phyloP scores from a whole-genome alignment of 1,140 invertebrate species.

The Trichoplusia ni region DNA sequence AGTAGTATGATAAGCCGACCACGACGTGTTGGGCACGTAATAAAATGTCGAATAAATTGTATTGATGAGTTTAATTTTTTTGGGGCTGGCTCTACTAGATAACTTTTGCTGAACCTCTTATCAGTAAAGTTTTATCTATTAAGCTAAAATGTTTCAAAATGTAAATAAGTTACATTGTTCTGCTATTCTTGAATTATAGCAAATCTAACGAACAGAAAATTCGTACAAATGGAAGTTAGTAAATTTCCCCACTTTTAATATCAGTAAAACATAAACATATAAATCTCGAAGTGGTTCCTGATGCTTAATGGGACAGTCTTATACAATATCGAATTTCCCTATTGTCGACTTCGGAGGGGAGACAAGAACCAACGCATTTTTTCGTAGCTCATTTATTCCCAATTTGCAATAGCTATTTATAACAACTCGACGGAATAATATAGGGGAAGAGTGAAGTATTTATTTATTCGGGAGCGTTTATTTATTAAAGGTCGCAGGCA shows the following conservation, averaged over 20 bases:
- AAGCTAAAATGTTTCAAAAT: too few relatives aligned
- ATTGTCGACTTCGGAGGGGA: conserved; percentile 42
- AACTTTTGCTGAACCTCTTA: too few relatives aligned
- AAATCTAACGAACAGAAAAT: too few relatives aligned
- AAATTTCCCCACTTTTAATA: conserved; percentile 26
- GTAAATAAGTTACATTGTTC: too few relatives aligned
- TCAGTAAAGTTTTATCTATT: too few relatives aligned
- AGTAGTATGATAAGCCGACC: too few relatives aligned
- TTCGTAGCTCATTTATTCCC: conserved; percentile 47
- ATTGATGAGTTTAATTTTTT: too few relatives aligned
- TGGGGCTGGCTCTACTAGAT: too few relatives aligned
- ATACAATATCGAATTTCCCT: conserved; percentile 35
- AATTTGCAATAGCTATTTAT: conserved; percentile 46
- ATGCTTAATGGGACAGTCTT: conserved; percentile 35
- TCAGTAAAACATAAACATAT: conserved; percentile 45
- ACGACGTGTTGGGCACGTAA: too few relatives aligned
- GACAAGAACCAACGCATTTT: conserved; percentile 30
- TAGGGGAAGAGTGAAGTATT: not conserved
- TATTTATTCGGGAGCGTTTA: conserved; percentile 2
- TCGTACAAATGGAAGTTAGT: too few relatives aligned
- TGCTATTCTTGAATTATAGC: too few relatives aligned
- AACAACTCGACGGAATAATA: conserved; percentile 31
- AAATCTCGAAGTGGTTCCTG: conserved; percentile 36
- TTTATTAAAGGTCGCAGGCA: not conserved
- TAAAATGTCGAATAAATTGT: too few relatives aligned